Evolutionary conservation across 2,888 invertebrate genomes (phyloP).

Genomic region (Asteroscopus sphinx): DNA sequence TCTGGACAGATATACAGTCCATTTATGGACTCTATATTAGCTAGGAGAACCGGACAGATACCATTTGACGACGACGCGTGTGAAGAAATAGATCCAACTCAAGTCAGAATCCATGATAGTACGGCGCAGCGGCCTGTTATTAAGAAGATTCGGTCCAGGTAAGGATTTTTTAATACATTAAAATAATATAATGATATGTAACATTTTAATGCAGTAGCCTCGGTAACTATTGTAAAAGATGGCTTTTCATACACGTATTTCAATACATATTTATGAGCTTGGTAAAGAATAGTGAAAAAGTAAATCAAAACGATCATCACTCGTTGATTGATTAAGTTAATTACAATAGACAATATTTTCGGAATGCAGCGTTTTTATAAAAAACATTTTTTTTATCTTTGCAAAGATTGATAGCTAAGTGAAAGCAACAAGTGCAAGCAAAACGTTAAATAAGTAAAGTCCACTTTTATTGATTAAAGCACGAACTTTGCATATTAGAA

Average conservation of each 20-base stretch:
- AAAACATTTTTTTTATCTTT: too few species aligned
- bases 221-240: not conserved
- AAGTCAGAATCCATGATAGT: slow-evolving; percentile 95
- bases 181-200: slow-evolving; percentile 3
- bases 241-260: slow-evolving; percentile 2
- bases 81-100: slow-evolving; percentile 93
- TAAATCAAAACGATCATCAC: not conserved
- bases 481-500: too few species aligned
- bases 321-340: not conserved
- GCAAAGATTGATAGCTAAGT: too few species aligned
- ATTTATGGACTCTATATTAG: slow-evolving; percentile 90
- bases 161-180: slow-evolving; percentile 59
- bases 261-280: slow-evolving; percentile 1
- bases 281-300: not conserved
- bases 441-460: too few species aligned
- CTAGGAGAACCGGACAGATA: slow-evolving; percentile 79
- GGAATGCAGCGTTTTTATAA: too few species aligned
- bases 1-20: slow-evolving; percentile 91
- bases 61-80: slow-evolving; percentile 87
- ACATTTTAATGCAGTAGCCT: slow-evolving; percentile 1
- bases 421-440: too few species aligned
- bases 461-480: too few species aligned
- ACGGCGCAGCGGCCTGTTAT: slow-evolving; percentile 92
- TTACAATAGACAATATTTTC: not conserved
- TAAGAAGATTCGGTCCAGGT: slow-evolving; percentile 90